A percentile compares a stretch with the other conserved stretches of the same genome.
These are phyloP conservation scores for Formicarius rufipectus DNA, from an alignment of 2,113 vertebrate species.

Conservation along the genomic window DNA sequence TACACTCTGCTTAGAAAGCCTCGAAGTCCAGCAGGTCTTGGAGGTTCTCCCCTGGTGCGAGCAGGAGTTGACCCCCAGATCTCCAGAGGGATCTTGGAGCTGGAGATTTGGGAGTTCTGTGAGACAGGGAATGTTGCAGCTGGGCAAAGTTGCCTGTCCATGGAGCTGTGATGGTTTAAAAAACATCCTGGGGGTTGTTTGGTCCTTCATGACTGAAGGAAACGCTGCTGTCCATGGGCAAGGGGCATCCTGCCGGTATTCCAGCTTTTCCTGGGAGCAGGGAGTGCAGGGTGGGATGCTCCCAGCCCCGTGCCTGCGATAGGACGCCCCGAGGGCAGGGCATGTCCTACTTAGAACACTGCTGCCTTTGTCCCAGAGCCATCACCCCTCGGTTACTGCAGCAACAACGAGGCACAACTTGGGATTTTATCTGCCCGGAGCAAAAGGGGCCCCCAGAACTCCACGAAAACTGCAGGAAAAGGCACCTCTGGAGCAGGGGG, in stretches of 20 bases:
- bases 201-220: background rate
- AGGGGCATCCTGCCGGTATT: background rate
- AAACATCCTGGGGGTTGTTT: background rate
- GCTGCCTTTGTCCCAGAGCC: conserved; percentile 33
- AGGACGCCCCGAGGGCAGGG: background rate
- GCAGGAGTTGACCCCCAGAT: background rate
- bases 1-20: background rate
- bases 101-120: background rate
- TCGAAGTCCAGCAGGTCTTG: background rate
- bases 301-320: background rate
- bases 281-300: background rate
- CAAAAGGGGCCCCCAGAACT: background rate
- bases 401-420: conserved; percentile 47
- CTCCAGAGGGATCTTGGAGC: background rate
- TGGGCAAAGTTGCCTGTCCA: background rate
- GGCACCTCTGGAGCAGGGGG: background rate
- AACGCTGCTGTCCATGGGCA: background rate
- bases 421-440: conserved; percentile 31
- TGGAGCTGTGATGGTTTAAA: background rate
- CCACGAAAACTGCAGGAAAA: background rate
- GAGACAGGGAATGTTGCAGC: background rate
- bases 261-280: background rate
- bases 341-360: conserved; percentile 63
- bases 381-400: conserved; percentile 32
- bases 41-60: background rate